A percentile compares a stretch with the other conserved stretches of the same genome.
phyloP scores from a whole-genome alignment of 2,888 invertebrate species.

The Parnassius apollo region DNA sequence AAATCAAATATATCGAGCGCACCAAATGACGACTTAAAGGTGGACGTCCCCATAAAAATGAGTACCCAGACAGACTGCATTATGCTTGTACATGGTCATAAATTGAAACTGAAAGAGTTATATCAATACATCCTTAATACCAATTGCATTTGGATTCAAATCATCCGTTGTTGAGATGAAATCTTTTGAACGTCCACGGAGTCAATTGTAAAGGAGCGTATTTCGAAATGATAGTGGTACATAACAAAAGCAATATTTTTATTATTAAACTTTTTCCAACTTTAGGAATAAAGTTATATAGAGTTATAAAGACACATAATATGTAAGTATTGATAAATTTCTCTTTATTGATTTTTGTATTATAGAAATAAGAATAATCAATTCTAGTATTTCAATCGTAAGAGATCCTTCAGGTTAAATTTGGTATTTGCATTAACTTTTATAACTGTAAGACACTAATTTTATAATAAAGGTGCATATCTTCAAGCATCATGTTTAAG shows the following conservation, averaged over 20 bases:
- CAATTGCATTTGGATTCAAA: slow-evolving; percentile 31
- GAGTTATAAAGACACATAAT: too few relatives aligned
- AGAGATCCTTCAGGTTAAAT: too few relatives aligned
- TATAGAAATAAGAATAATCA: too few relatives aligned
- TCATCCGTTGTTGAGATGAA: slow-evolving; percentile 24
- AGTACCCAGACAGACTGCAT: slow-evolving; percentile 34
- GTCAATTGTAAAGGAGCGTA: slow-evolving; percentile 11
- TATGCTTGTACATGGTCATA: slow-evolving; percentile 37
- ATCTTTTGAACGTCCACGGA: slow-evolving; percentile 13
- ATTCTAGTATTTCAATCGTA: too few relatives aligned
- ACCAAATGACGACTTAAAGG: slow-evolving; percentile 31
- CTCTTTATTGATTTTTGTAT: too few relatives aligned
- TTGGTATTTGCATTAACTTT: too few relatives aligned
- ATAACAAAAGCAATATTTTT: background rate
- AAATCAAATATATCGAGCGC: slow-evolving; percentile 35
- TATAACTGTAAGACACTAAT: too few relatives aligned
- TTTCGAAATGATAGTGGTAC: slow-evolving; percentile 3
- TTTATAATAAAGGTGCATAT: too few relatives aligned
- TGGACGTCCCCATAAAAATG: slow-evolving; percentile 38
- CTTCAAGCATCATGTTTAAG: too few relatives aligned
- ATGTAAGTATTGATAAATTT: too few relatives aligned
- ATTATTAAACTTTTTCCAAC: too few relatives aligned
- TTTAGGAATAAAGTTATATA: too few relatives aligned
- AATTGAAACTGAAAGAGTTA: slow-evolving; percentile 29
- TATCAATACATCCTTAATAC: slow-evolving; percentile 27